Base-by-base conservation (phyloP, 2,888 invertebrate species). In the Lampropteryx suffumata region DNA sequence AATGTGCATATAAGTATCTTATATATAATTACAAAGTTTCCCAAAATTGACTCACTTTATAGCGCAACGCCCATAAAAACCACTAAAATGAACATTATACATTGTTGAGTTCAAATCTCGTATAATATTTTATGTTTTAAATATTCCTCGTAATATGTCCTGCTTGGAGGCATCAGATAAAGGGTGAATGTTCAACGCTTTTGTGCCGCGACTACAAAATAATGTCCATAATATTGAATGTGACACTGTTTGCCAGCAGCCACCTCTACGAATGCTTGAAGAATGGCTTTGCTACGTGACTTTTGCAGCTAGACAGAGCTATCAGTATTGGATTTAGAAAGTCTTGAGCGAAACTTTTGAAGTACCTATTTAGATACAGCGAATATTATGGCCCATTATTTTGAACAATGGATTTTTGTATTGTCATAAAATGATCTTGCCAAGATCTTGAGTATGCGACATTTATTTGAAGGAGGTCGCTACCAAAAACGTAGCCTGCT, bases 91-190 rank as follows among this genome's bases (percentile, higher is more conserved):
- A 45, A 9, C 49, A 50, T 53, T 52, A 59, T 21, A 35, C 59
- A 55, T 48, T 59, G 61, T 59, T 48, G 50, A 49, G 55, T 51
- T 41, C 45, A 59, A 56, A 58, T 43, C 46, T 57, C 52, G 41
- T 56, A 45, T 51, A 48, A 59, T 36, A 50, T 57, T 61, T 61
- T 56, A 56, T 36, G 51, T 39, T 41, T 50, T 43, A 50, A 51
- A 56, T 55, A 54, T 56, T 52, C 51, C 49, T 50, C 55, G 57
- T 57, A 57, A 57, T 61, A 59, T 61, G 57, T 59, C 61, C 61
- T 53, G 61, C 58, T 54, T 17, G 46, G 12, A 51, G 47, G 30
- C 53, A 59, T 59, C 55, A 55, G 61, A 57, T 59, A 57, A 55
- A 48, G 43, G 50, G 50, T 17, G 8, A 51, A 52, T 50, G 50